These are phyloP conservation scores for Drosophila novamexicana DNA, from an alignment of 1,140 invertebrate genomes.

Conservation along the genomic window DNA sequence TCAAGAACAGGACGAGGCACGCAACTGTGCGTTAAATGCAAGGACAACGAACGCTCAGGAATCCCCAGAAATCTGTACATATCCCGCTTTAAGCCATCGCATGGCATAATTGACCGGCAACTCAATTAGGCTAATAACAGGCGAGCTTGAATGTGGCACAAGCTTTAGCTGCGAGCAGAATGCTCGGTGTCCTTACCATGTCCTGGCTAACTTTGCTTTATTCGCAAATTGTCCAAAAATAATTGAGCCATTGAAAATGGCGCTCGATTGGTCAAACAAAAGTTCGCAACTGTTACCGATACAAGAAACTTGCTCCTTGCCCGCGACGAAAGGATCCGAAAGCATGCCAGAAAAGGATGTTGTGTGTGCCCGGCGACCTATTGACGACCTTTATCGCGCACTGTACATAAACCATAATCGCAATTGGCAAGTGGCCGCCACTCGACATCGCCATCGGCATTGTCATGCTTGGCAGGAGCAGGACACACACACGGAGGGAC, in stretches of 20 bases:
- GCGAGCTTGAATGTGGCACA: slow-evolving; percentile 17
- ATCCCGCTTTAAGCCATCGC: slow-evolving; percentile 10
- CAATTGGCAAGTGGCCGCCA: slow-evolving; percentile 81
- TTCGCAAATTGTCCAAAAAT: slow-evolving; percentile 62
- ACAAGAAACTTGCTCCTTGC: slow-evolving; percentile 73
- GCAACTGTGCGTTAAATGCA: too few species aligned
- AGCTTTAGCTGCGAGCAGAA: slow-evolving; percentile 1
- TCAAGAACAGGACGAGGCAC: slow-evolving; percentile 52
- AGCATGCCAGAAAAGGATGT: neutral
- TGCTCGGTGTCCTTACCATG: too few species aligned
- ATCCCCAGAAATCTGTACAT: too few species aligned
- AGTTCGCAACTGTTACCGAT: slow-evolving; percentile 58
- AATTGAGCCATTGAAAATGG: slow-evolving; percentile 79
- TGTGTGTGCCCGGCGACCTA: slow-evolving; percentile 65
- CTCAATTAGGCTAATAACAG: slow-evolving; percentile 58
- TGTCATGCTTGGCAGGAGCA: slow-evolving; percentile 69
- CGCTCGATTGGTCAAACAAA: slow-evolving; percentile 72
- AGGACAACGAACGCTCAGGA: too few species aligned
- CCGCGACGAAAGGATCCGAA: slow-evolving; percentile 29
- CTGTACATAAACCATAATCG: slow-evolving; percentile 81
- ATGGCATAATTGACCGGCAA: slow-evolving; percentile 51
- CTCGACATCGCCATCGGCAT: slow-evolving; percentile 69
- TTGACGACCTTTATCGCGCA: slow-evolving; percentile 80
- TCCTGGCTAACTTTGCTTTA: slow-evolving; percentile 48
- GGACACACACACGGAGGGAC: slow-evolving; percentile 32